A percentile compares a stretch with the other conserved stretches of the same genome.
phyloP scores from a whole-genome alignment of 2,113 vertebrate genomes.

The Coregonus clupeaformis region DNA sequence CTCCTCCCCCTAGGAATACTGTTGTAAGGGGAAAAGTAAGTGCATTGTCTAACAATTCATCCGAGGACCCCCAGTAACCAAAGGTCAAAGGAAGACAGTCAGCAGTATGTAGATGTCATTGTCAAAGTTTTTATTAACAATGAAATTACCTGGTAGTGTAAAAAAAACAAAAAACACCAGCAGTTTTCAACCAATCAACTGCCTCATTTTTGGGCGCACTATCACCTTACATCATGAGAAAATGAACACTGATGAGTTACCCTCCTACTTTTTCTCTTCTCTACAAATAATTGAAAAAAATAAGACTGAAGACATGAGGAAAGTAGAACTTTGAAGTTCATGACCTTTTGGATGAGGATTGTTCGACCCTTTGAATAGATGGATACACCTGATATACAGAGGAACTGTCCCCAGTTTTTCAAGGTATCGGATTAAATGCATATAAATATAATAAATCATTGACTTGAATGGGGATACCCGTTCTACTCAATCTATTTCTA shows the following conservation, averaged over 20 bases:
- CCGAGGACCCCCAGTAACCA: background rate
- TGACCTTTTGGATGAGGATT: slow-evolving; percentile 55
- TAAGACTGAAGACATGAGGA: slow-evolving; percentile 29
- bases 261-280: background rate
- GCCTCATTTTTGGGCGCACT: slow-evolving; percentile 1
- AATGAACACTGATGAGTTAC: slow-evolving; percentile 23
- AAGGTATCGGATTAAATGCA: too few relatives aligned
- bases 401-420: background rate
- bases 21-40: too few relatives aligned
- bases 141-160: slow-evolving; percentile 40
- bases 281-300: slow-evolving; percentile 11
- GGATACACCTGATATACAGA: background rate
- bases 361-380: background rate
- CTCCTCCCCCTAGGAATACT: too few relatives aligned
- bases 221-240: background rate
- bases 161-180: too few relatives aligned
- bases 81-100: background rate
- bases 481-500: too few relatives aligned
- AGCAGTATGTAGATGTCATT: slow-evolving; percentile 29
- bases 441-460: too few relatives aligned
- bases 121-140: slow-evolving; percentile 68
- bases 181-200: slow-evolving; percentile 7
- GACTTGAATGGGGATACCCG: too few relatives aligned
- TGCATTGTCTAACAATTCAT: too few relatives aligned
- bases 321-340: slow-evolving; percentile 26